A percentile compares a stretch with the other conserved stretches of the same genome.
These are phyloP conservation scores for Drepana arcuata DNA, from an alignment of 1,140 invertebrate species.

Conservation along the genomic window DNA sequence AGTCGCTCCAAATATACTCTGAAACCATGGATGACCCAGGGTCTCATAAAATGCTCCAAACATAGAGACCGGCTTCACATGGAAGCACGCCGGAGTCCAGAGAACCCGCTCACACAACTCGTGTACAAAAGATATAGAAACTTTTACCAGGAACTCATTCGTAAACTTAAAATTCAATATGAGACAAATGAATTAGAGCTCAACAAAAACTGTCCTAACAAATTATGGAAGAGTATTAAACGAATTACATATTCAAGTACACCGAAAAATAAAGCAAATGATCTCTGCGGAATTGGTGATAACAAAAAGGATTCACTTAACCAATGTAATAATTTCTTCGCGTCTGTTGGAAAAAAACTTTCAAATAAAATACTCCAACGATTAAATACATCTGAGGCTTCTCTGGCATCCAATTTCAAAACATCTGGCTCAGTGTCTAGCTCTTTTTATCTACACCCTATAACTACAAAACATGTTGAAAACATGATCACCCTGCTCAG, in stretches of 20 bases:
- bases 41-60: constrained; percentile 8
- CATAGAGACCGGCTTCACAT: constrained; percentile 8
- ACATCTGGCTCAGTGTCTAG: background rate
- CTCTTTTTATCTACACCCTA: background rate
- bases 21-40: constrained; percentile 6
- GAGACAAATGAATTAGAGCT: background rate
- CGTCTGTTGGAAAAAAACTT: too few relatives aligned
- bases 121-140: constrained; percentile 14
- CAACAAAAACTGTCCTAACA: constrained; percentile 4
- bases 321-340: too few relatives aligned
- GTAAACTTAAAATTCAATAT: constrained; percentile 7
- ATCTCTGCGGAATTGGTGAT: too few relatives aligned
- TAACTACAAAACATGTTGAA: background rate
- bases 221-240: constrained; percentile 8
- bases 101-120: constrained; percentile 3
- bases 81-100: background rate
- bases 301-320: too few relatives aligned
- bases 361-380: too few relatives aligned
- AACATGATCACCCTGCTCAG: constrained; percentile 3
- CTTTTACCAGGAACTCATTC: constrained; percentile 3
- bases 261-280: background rate
- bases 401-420: too few relatives aligned
- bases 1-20: background rate
- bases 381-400: too few relatives aligned
- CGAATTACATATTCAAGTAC: background rate